These are phyloP conservation scores for Alligator sinensis DNA, from an alignment of 2,113 vertebrate species.

Conservation along the genomic window DNA sequence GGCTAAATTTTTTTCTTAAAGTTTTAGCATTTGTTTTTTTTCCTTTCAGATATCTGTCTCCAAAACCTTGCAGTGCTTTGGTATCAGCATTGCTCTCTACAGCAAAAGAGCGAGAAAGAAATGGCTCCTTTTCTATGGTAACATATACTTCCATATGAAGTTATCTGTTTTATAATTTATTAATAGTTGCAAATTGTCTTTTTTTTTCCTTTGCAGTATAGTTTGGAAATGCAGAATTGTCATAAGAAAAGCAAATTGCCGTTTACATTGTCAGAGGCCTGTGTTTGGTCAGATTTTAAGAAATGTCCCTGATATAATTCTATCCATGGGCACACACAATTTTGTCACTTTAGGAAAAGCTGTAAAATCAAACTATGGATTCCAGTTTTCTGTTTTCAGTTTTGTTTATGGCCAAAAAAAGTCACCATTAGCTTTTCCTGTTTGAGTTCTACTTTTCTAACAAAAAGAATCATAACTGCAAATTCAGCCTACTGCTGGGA, in stretches of 20 bases:
- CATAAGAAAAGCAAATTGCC: neutral
- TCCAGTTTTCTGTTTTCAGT: neutral
- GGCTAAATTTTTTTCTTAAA: neutral
- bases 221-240: neutral
- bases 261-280: neutral
- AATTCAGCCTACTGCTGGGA: neutral
- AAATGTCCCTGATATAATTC: neutral
- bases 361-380: neutral
- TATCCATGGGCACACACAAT: neutral
- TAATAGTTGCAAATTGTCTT: neutral
- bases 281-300: neutral
- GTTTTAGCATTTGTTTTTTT: neutral
- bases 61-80: slow-evolving; percentile 35
- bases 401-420: neutral
- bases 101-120: neutral
- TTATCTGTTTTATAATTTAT: neutral
- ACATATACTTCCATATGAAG: neutral
- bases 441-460: neutral
- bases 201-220: neutral
- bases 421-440: neutral
- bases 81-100: slow-evolving; percentile 1
- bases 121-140: slow-evolving; percentile 57
- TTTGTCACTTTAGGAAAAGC: neutral
- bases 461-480: neutral
- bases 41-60: slow-evolving; percentile 78